Evolutionary conservation across 2,113 vertebrate genomes (phyloP), one percentile per base, ranked within the genome.

Genomic region (Lota lota): DNA sequence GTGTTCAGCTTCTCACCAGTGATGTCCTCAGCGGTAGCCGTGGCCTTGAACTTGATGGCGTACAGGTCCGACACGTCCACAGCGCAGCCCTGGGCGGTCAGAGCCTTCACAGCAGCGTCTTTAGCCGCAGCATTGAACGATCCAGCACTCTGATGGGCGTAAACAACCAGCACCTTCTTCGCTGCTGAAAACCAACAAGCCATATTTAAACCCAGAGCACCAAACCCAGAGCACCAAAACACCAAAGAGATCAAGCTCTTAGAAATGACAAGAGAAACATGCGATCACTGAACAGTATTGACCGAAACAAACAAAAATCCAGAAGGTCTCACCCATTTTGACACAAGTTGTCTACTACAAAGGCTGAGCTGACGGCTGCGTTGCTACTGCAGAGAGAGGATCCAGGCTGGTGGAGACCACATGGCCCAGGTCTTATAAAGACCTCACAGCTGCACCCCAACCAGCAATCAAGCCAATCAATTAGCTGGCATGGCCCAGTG

Each of bases 101-200:
- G 69, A 10, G 71, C 67, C 12, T 91, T 83, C 0, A 86, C 82
- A 0, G 93, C 89, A 0, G 81, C 89, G 22, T 92, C 84, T 76
- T 93, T 93, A 70, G 92, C 91, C 12, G 94, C 94, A 3, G 91
- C 73, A 7, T 87, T 95, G 85, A 96, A 95, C 6, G 94, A 95
- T 0, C 78, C 65, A 11, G 17, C 8, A 73, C 92, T 93, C 6
- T 89, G 79, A 36, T 95, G 94, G 18, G 92, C 93, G 68, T 91
- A 88, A 2, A 95, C 79, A 0, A 94, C 82, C 76, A 94, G 79
- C 0, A 91, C 91, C 17, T 63, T 91, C 68, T 77, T 88, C n/a
- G 0, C 80, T 87, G 68, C 63, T 20, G 53, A 36, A 64, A 0
- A 10, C 12, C 40, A 47, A 47, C 2, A 47, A 12, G 40, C 53